These are phyloP conservation scores for Malacosoma neustria DNA, from an alignment of 2,888 invertebrate genomes.

Conservation along the genomic window DNA sequence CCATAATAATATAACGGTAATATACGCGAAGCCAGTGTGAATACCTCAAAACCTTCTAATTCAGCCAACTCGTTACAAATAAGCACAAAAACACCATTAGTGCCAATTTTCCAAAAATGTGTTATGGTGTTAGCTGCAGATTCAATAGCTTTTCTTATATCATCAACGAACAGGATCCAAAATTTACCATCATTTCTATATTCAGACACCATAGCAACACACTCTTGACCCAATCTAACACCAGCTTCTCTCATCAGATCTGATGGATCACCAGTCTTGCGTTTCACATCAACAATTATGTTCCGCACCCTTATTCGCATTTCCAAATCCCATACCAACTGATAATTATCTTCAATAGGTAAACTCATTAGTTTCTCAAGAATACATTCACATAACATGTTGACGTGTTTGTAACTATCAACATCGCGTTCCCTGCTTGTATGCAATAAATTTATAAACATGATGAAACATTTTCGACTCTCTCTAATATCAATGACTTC, in stretches of 20 bases:
- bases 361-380: constrained; percentile 14
- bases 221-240: constrained; percentile 15
- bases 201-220: constrained; percentile 19
- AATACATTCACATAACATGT: constrained; percentile 19
- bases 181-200: constrained; percentile 13
- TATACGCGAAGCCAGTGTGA: not conserved
- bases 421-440: not conserved
- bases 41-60: not conserved
- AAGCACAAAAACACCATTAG: not conserved
- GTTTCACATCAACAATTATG: constrained; percentile 7
- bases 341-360: constrained; percentile 19
- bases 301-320: constrained; percentile 17
- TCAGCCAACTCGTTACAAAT: not conserved
- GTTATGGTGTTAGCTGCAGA: not conserved
- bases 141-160: not conserved
- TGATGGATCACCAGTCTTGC: constrained; percentile 1
- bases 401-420: constrained; percentile 7
- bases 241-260: constrained; percentile 8
- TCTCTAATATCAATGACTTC: constrained; percentile 10
- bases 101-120: too few relatives aligned
- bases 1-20: not conserved
- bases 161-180: not conserved
- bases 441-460: constrained; percentile 17
- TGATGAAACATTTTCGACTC: constrained; percentile 11
- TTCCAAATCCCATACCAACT: constrained; percentile 23